These are phyloP conservation scores for Eulacestoma nigropectus DNA, from an alignment of 2,113 vertebrate species.

Conservation along the genomic window DNA sequence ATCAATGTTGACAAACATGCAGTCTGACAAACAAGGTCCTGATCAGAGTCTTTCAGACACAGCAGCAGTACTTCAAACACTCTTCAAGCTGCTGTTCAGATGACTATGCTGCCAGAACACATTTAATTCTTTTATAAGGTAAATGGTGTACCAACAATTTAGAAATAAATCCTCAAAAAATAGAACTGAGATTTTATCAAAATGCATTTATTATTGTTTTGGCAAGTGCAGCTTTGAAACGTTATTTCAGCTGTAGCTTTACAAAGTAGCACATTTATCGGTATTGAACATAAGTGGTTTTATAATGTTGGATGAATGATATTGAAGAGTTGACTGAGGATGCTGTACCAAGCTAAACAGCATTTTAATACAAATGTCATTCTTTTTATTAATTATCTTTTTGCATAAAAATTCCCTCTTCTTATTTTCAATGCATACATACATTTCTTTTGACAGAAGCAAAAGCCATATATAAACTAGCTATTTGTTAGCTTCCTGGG, in stretches of 20 bases:
- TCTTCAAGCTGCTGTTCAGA: background rate
- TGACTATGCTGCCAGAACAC: background rate
- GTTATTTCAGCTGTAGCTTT: constrained; percentile 8
- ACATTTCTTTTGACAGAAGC: background rate
- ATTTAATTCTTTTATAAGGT: constrained; percentile 12
- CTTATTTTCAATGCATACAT: background rate
- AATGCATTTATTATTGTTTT: constrained; percentile 57
- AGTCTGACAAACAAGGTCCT: background rate
- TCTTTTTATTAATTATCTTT: background rate
- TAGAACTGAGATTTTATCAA: constrained; percentile 28
- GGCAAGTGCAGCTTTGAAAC: constrained; percentile 38
- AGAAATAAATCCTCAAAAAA: background rate
- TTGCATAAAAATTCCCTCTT: background rate
- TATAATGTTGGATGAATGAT: background rate
- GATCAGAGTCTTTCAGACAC: background rate
- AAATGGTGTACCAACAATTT: background rate
- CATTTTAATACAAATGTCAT: background rate
- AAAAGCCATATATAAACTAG: background rate
- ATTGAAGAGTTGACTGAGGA: background rate
- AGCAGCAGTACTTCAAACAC: background rate
- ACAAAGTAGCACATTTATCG: constrained; percentile 47
- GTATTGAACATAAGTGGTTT: constrained; percentile 37
- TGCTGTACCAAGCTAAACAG: background rate
- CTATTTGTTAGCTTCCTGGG: background rate
- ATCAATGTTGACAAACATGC: background rate